Base-by-base conservation (phyloP, 2,888 invertebrate genomes). In the Hyposoter didymator region DNA sequence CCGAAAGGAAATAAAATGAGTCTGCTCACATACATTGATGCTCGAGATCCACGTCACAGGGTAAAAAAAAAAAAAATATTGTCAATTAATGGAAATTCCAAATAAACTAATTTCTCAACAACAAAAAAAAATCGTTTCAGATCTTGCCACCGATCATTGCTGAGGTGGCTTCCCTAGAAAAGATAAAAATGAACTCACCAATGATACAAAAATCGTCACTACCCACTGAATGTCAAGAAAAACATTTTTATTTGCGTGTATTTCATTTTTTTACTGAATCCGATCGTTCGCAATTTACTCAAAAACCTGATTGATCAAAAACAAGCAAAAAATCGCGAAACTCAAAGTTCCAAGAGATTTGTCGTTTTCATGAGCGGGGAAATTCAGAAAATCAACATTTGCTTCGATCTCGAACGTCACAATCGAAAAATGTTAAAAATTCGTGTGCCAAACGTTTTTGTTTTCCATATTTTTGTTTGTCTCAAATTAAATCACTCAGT, bases 1-100 rank as follows among this genome's bases (percentile, higher is more conserved):
- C 45, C 64, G 66, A 66, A 67, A 69, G 62, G 52, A 69, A 78
- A 81, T 45, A 67, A 84, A 74, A 81, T 45, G 67, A 84, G 75
- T 73, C 67, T 85, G 69, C 52, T 78, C 73, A 59, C 76, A 47
- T 78, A 72, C 14, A 66, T 49, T n/a, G n/a, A 32, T n/a, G 19
- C 45, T 14, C 32, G 2, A 64, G n/a, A 39, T 66, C 35, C n/a
- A 0, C 35, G 52, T 19, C 10, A 55, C 55, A 55, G 55, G 55
- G 22, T 55, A 12, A 22, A 22, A 55, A 39, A 39, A 55, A 39
- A 39, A 8, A 39, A 39, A 8, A 1, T 39, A 7, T 8, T 39
- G 28, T 59, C 55, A 22, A 22, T 19, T 6, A n/a, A n/a, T n/a
- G n/a, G n/a, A n/a, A n/a, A n/a, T n/a, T n/a, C n/a, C n/a, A n/a